Conservation (phyloP, 2,113 vertebrate genomes). For the Grammomys dolichurus region DNA sequence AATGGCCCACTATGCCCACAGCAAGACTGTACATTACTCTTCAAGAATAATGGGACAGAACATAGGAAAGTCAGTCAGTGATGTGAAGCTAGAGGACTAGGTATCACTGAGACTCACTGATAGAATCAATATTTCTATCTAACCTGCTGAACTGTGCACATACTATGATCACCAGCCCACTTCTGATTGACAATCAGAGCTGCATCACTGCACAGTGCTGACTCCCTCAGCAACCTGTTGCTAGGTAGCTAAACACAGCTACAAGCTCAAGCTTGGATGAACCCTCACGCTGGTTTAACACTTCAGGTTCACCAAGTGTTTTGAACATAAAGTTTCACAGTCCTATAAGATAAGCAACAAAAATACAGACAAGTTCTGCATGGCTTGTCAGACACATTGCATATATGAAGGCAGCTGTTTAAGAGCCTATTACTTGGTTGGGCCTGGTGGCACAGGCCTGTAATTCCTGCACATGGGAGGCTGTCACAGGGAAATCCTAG, state of each 20-base stretch:
- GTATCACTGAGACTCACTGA: slow-evolving; percentile 37
- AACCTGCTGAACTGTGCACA: slow-evolving; percentile 47
- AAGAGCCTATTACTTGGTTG: neutral
- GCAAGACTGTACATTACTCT: neutral
- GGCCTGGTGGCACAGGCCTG: neutral
- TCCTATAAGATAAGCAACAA: neutral
- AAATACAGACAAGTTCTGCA: neutral
- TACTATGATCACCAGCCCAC: neutral
- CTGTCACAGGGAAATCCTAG: neutral
- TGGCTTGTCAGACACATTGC: neutral
- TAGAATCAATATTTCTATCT: slow-evolving; percentile 63
- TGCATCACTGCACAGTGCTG: neutral
- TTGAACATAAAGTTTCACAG: neutral
- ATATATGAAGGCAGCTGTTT: neutral
- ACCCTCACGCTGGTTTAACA: neutral
- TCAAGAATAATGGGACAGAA: slow-evolving; percentile 62
- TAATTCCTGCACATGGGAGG: neutral
- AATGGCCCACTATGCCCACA: slow-evolving; percentile 29
- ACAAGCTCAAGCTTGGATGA: neutral
- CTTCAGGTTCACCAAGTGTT: neutral
- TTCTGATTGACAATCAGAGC: slow-evolving; percentile 15
- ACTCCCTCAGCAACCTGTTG: slow-evolving; percentile 13
- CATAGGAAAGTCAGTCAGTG: slow-evolving; percentile 28
- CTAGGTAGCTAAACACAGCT: neutral
- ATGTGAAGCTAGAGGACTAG: slow-evolving; percentile 6